Conservation (phyloP, 2,888 invertebrate species). For the Globia sparganii region DNA sequence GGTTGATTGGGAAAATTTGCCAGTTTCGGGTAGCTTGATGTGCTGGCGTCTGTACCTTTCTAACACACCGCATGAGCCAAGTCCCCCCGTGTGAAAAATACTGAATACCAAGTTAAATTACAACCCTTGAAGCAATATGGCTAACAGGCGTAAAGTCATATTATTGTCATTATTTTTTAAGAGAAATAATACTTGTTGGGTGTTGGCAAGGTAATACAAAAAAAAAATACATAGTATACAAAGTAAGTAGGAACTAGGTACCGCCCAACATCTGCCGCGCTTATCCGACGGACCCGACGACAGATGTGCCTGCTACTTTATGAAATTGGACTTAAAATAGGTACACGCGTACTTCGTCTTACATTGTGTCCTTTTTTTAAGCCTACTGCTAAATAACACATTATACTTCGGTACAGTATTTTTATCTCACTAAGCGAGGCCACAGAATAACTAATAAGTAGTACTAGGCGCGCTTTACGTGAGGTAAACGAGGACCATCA, state of each 20-base stretch:
- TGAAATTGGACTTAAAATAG: constrained; percentile 55
- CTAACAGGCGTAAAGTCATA: not conserved
- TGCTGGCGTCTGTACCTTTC: too few relatives aligned
- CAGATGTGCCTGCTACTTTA: constrained; percentile 57
- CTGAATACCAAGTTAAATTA: not conserved
- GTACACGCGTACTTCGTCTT: constrained; percentile 17
- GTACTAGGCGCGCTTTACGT: not conserved
- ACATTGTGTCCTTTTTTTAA: not conserved
- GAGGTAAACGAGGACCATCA: not conserved
- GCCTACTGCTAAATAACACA: not conserved
- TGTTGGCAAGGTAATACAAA: constrained; percentile 16
- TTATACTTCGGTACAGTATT: not conserved
- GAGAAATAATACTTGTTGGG: not conserved
- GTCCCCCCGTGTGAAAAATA: not conserved
- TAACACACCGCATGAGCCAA: not conserved
- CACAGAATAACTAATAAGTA: too few relatives aligned
- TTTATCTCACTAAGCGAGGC: not conserved
- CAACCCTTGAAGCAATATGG: too few relatives aligned
- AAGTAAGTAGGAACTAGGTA: constrained; percentile 10
- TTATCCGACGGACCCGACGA: constrained; percentile 41
- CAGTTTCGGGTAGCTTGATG: too few relatives aligned
- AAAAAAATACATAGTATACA: constrained; percentile 28
- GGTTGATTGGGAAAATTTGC: too few relatives aligned
- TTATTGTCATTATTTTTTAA: not conserved
- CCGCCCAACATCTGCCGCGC: constrained; percentile 51